phyloP scores from a whole-genome alignment of 2,888 invertebrate species.

The Scaeva pyrastri region DNA sequence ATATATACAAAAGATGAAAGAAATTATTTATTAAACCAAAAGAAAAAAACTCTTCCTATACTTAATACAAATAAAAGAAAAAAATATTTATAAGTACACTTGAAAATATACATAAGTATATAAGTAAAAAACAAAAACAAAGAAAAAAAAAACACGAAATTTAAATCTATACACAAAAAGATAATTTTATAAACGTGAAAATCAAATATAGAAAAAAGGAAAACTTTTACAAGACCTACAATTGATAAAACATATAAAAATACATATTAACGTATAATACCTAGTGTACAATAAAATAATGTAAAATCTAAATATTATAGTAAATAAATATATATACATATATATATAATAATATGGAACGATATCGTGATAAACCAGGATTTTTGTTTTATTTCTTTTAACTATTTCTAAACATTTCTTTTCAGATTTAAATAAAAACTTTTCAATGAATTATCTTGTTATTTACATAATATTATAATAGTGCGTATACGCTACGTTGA shows the following conservation, averaged over 20 bases:
- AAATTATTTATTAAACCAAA: conserved; percentile 41
- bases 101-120: conserved; percentile 12
- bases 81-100: conserved; percentile 26
- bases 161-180: conserved; percentile 67
- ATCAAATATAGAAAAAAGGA: conserved; percentile 16
- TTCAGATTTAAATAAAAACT: too few relatives aligned
- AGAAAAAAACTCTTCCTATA: conserved; percentile 64
- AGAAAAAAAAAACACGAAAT: conserved; percentile 27
- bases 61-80: conserved; percentile 32
- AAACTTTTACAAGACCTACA: conserved; percentile 63
- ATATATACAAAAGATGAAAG: conserved; percentile 41
- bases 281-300: conserved; percentile 65
- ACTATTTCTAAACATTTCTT: neutral
- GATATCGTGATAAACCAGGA: conserved; percentile 67
- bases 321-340: conserved; percentile 38
- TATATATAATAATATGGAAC: conserved; percentile 62
- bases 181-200: conserved; percentile 64
- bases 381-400: conserved; percentile 27
- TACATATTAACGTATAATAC: conserved; percentile 8
- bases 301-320: conserved; percentile 38
- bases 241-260: conserved; percentile 39
- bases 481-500: too few relatives aligned
- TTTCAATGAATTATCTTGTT: too few relatives aligned
- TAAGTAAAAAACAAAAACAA: neutral
- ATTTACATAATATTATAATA: too few relatives aligned